Conservation (phyloP, 2,113 vertebrate species). For the Smithornis capensis region DNA sequence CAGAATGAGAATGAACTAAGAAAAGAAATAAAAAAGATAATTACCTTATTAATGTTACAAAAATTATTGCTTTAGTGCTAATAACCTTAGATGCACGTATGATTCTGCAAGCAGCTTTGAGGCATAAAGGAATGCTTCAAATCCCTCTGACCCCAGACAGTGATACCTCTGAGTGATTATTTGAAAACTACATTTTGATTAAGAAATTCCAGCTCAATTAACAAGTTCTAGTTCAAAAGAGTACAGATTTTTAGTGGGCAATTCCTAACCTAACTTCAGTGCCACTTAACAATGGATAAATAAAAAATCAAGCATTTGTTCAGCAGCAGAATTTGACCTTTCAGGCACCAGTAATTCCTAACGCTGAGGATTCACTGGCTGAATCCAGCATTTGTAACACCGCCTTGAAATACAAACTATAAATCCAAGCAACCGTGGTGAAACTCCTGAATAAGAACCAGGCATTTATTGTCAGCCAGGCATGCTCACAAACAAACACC, state of each 20-base stretch:
- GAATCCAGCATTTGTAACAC: neutral
- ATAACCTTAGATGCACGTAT: neutral
- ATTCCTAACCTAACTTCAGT: neutral
- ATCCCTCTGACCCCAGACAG: neutral
- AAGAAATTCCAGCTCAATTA: neutral
- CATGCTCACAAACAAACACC: neutral
- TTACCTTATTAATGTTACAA: neutral
- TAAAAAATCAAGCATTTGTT: neutral
- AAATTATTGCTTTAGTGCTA: neutral
- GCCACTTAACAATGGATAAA: neutral
- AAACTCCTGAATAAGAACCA: neutral
- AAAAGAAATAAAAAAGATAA: neutral
- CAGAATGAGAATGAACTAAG: neutral
- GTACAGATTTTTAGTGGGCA: neutral
- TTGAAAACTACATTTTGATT: neutral
- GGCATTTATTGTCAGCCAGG: neutral
- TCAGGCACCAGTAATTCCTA: neutral
- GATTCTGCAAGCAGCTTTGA: neutral
- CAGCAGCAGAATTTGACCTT: neutral
- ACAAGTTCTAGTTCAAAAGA: neutral
- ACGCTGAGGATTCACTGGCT: neutral
- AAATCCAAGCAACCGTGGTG: slow-evolving; percentile 24
- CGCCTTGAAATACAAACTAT: slow-evolving; percentile 11
- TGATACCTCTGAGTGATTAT: neutral
- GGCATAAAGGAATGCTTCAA: neutral